Evolutionary conservation across 2,113 vertebrate genomes (phyloP).

Genomic region (Thinocorus orbignyianus): DNA sequence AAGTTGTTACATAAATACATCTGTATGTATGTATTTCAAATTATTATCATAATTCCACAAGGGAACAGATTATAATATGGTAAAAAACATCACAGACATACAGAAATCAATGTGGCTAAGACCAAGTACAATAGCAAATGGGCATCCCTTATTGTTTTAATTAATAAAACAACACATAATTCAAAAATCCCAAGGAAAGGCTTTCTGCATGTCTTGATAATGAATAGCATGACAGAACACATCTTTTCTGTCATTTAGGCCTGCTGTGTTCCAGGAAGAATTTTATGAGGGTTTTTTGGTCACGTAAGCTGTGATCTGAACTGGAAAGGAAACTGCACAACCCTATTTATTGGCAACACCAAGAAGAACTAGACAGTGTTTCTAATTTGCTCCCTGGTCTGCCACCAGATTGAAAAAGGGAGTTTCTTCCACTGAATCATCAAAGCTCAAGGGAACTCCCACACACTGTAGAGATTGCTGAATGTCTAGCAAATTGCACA

Average conservation of each 20-base stretch:
- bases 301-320: background rate
- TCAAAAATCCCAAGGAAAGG: background rate
- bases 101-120: background rate
- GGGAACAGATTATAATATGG: background rate
- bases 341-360: background rate
- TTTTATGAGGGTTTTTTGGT: background rate
- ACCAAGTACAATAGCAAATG: background rate
- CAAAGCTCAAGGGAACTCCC: background rate
- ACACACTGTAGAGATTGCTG: background rate
- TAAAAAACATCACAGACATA: background rate
- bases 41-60: background rate
- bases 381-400: slow-evolving; percentile 18
- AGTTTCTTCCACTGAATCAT: background rate
- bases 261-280: background rate
- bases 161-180: background rate
- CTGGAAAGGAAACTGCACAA: background rate
- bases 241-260: background rate
- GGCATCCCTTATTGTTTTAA: background rate
- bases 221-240: background rate
- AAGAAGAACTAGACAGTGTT: background rate
- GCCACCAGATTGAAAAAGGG: background rate
- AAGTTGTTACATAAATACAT: background rate
- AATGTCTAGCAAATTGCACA: background rate
- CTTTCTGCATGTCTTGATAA: background rate
- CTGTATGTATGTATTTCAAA: background rate